Base-by-base conservation (phyloP, 2,113 vertebrate genomes). In the Tenrec ecaudatus region DNA sequence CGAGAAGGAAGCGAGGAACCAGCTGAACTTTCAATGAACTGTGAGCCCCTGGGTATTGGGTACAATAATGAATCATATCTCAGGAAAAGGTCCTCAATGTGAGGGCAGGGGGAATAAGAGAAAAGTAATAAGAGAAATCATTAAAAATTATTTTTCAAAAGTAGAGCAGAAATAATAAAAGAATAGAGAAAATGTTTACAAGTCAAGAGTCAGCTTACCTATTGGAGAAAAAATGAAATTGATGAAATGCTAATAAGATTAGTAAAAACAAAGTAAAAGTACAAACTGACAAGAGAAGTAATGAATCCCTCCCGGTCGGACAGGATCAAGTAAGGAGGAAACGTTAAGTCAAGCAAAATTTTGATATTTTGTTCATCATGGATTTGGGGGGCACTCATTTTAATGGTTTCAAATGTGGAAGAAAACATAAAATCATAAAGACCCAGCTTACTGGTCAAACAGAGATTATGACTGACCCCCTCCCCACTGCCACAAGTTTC, bases 271-370 rank as follows among this genome's bases (percentile, higher is more conserved):
- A 69, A 69, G 66, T 29, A n/a, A 69, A 69, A 69, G 31, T 31
- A 69, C 29, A 69, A 69, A n/a, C 29, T 69, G 14, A 29, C 16
- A 31, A n/a, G 47, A 53, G 47, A 53, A 12, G 47, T 5, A 53
- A 53, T 53, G 6, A 53, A 53, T 14, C 47, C 47, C 47, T 53
- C 47, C 9, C 6, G 47, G 47, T 14, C 47, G 9, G 47, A 53
- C 47, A 53, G 47, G 40, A 40, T 40, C 40, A 40, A 40, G 47
- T 53, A 53, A 53, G 47, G 47, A 53, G 9, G 12, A 53, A 4
- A 91, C 36, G 17, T 82, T 68, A 38, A 20, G 14, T 53, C 62
- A 75, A 53, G n/a, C 10, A 86, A 93, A 94, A 90, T 82, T 14
- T 78, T 60, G 11, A 69, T 8, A 60, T 84, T 89, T 73, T 84